Evolutionary conservation across 1,140 invertebrate species (phyloP), one percentile per base, ranked within the genome.

Genomic region (Drosophila kurseongensis): DNA sequence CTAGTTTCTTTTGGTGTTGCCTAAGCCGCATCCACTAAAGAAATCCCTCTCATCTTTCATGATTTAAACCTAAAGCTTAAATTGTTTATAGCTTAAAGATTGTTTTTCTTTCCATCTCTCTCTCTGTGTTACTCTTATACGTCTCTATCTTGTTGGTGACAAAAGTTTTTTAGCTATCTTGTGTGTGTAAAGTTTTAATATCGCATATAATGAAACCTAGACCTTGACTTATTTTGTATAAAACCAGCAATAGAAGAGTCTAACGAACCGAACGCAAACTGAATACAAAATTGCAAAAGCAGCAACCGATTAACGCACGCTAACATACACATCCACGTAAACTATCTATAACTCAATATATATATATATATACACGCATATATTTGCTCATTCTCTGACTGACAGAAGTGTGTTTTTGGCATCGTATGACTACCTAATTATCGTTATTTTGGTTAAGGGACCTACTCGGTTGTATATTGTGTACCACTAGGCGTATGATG

Each of bases 401-500:
- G 74, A 78, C 52, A 65, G 68, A 63, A 74, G 77, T 86, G 69
- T 73, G 68, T 72, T 67, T 66, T 81, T 85, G 77, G 80, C 80
- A 84, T 79, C 65, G 56, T 75, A 74, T 38, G 47, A 65, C 63
- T 57, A 65, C 50, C 60, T 72, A 74, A 48, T 54, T 56, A 60
- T 65, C 58, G 62, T 55, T 74, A 65, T 57, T 57, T 71, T 55
- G 81, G 78, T 78, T 75, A 58, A 67, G 82, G 82, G 83, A 65
- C 62, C 68, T 68, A 75, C 73, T 75, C 51, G 58, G 68, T 61
- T 78, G 68, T 86, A 88, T 79, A 79, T 82, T 88, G 75, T 88
- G 79, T 88, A 88, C 72, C 67, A 74, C 79, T 88, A 88, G 83
- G 83, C 83, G 83, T 88, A 88, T 88, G 72, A 79, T 80, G 48